Percentiles rank a stretch among this genome's conserved stretches.
phyloP scores from a whole-genome alignment of 1,140 invertebrate species.

The Gonioctena quinquepunctata region DNA sequence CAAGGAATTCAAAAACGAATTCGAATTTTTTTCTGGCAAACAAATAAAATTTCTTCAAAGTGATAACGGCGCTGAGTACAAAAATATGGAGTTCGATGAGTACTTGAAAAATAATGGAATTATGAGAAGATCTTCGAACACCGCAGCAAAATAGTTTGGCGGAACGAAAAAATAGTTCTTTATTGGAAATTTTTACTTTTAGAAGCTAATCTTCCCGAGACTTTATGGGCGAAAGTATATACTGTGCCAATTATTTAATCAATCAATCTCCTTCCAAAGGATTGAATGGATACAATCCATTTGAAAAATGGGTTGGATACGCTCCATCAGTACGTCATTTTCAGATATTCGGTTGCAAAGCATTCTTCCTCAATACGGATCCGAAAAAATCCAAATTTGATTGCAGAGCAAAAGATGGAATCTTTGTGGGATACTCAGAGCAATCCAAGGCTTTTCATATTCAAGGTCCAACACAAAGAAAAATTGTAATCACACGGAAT shows the following conservation, averaged over 20 bases:
- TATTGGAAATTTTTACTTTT: no score
- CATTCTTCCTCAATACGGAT: no score
- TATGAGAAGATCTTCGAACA: neutral
- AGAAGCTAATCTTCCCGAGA: no score
- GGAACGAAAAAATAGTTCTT: slow-evolving; percentile 55
- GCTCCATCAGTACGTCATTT: no score
- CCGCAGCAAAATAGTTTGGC: slow-evolving; percentile 30
- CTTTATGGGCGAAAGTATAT: no score
- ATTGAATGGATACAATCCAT: neutral
- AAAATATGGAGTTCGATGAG: neutral
- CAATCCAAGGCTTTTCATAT: slow-evolving; percentile 14
- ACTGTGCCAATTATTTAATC: no score
- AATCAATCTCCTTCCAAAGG: no score
- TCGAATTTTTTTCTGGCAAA: slow-evolving; percentile 45
- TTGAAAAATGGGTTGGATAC: slow-evolving; percentile 6
- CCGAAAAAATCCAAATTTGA: slow-evolving; percentile 31
- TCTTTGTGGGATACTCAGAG: slow-evolving; percentile 34
- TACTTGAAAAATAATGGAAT: neutral
- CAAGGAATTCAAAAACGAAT: slow-evolving; percentile 43
- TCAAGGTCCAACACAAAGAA: neutral
- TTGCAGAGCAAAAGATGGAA: slow-evolving; percentile 36
- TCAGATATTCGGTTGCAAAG: no score
- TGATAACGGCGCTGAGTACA: slow-evolving; percentile 47
- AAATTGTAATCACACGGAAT: slow-evolving; percentile 7
- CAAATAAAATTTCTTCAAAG: slow-evolving; percentile 43